Conservation (phyloP, 2,888 invertebrate species). For the Geophilus truncorum region DNA sequence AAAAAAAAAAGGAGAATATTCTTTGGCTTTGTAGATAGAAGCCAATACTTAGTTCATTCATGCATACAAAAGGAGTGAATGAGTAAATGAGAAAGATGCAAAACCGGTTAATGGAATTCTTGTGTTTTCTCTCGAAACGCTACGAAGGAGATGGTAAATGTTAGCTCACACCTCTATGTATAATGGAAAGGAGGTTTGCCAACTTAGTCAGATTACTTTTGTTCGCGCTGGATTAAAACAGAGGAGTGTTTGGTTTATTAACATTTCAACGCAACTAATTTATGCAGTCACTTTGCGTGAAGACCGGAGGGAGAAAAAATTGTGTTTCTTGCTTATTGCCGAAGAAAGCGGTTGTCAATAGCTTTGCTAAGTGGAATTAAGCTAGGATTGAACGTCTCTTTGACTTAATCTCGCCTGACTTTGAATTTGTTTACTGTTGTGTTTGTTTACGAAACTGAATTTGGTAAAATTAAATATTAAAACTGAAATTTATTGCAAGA, state of each 20-base stretch:
- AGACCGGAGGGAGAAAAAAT: neutral
- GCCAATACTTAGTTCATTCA: conserved; percentile 10
- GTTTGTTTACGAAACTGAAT: too few relatives aligned
- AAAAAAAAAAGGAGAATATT: neutral
- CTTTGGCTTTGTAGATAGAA: neutral
- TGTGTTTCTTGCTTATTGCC: neutral
- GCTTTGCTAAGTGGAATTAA: neutral
- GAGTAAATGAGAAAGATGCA: conserved; percentile 25
- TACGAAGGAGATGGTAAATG: conserved; percentile 2
- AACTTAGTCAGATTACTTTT: conserved; percentile 25
- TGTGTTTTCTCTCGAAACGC: conserved; percentile 6
- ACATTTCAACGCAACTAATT: neutral
- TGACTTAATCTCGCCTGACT: neutral
- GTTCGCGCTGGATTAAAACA: conserved; percentile 7
- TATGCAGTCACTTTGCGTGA: neutral
- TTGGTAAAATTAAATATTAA: too few relatives aligned
- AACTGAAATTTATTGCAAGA: too few relatives aligned
- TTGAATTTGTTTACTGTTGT: neutral
- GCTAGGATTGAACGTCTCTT: neutral
- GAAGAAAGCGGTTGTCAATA: neutral
- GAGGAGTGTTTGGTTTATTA: neutral
- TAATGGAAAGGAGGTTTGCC: conserved; percentile 22
- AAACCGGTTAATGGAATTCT: conserved; percentile 30
- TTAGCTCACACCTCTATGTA: conserved; percentile 17
- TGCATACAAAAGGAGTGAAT: conserved; percentile 16